phyloP scores from a whole-genome alignment of 2,888 invertebrate genomes.

The Teleiodes luculella region DNA sequence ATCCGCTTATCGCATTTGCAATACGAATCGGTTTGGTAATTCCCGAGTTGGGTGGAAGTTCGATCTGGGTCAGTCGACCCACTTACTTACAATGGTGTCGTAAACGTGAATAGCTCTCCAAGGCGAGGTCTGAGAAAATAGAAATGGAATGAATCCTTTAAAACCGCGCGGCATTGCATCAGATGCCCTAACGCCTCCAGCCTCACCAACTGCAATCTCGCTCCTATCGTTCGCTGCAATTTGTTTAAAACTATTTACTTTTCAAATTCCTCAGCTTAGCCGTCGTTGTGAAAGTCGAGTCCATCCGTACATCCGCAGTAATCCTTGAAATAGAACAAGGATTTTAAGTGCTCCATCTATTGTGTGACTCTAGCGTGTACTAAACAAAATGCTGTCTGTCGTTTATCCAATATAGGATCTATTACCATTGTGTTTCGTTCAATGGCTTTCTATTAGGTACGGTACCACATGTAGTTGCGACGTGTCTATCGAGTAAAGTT shows the following conservation, averaged over 20 bases:
- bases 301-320: not conserved
- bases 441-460: not conserved
- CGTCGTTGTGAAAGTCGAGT: not conserved
- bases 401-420: not conserved
- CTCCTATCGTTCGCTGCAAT: slow-evolving; percentile 14
- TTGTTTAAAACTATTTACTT: slow-evolving; percentile 19
- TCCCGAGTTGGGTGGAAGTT: slow-evolving; percentile 25
- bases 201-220: slow-evolving; percentile 6
- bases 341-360: slow-evolving; percentile 1
- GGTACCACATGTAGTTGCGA: not conserved
- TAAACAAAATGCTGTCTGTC: not conserved
- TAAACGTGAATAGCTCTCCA: slow-evolving; percentile 36
- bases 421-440: slow-evolving; percentile 1
- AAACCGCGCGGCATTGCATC: slow-evolving; percentile 34
- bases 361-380: not conserved
- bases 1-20: slow-evolving; percentile 20
- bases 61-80: slow-evolving; percentile 38
- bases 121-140: slow-evolving; percentile 44
- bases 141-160: slow-evolving; percentile 51
- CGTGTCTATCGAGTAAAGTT: not conserved
- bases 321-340: not conserved
- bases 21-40: slow-evolving; percentile 20
- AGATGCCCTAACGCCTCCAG: slow-evolving; percentile 7
- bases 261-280: slow-evolving; percentile 12
- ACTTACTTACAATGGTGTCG: slow-evolving; percentile 38